phyloP scores from a whole-genome alignment of 2,797 vertebrate genomes.

The Serranus cabrilla region DNA sequence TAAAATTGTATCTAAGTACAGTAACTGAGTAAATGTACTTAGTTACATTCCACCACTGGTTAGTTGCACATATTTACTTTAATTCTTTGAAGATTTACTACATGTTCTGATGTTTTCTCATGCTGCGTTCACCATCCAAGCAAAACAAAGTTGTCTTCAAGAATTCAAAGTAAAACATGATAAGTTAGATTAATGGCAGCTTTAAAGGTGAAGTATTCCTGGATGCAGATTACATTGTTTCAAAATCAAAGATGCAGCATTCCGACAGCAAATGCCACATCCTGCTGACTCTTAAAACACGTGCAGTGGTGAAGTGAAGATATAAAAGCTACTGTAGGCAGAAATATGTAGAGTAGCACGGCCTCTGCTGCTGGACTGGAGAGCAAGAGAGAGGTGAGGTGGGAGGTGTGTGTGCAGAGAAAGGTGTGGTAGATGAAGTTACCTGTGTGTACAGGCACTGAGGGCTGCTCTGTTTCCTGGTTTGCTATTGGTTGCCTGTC shows the following conservation, averaged over 20 bases:
- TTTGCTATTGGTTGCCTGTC: constrained; percentile 76
- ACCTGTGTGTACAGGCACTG: constrained; percentile 83
- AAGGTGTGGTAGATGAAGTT: constrained; percentile 47
- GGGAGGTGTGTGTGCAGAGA: neutral
- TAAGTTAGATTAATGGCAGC: too few species aligned
- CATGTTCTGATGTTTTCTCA: too few species aligned
- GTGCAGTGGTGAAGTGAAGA: neutral
- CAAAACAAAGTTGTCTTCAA: too few species aligned
- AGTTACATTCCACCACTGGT: too few species aligned
- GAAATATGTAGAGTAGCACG: neutral
- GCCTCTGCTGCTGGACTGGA: neutral
- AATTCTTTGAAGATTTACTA: too few species aligned
- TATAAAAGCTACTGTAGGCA: neutral
- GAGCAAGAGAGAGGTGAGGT: constrained; percentile 7
- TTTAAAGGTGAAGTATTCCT: neutral
- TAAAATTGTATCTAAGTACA: too few species aligned
- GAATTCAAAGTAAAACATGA: too few species aligned
- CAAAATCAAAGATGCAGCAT: constrained; percentile 12
- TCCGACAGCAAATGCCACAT: constrained; percentile 2
- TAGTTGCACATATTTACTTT: too few species aligned
- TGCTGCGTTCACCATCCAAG: too few species aligned
- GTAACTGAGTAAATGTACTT: too few species aligned
- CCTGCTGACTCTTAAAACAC: neutral
- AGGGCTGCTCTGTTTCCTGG: constrained; percentile 82
- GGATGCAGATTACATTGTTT: neutral